A percentile compares a stretch with the other conserved stretches of the same genome.
Evolutionary conservation across 2,888 invertebrate genomes (phyloP).

Genomic region (Zootermopsis nevadensis): DNA sequence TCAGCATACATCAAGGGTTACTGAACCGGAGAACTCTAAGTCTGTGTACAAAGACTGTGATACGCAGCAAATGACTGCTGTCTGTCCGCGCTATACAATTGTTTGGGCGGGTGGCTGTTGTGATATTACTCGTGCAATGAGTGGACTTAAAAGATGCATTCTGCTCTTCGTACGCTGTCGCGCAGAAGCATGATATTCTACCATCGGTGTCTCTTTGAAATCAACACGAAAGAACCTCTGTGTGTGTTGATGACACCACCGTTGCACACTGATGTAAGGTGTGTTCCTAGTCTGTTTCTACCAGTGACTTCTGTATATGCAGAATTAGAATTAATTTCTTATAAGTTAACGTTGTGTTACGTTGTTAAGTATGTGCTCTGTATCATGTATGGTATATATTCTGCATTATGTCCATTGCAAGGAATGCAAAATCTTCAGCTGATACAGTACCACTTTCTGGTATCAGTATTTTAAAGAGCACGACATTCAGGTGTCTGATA

Average conservation of each 20-base stretch:
- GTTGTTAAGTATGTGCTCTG: neutral
- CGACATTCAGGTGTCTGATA: constrained; percentile 26
- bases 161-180: neutral
- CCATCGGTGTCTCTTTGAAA: neutral
- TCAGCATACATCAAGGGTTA: constrained; percentile 80
- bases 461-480: constrained; percentile 36
- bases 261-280: constrained; percentile 40
- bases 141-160: neutral
- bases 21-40: constrained; percentile 61
- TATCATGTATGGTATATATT: neutral
- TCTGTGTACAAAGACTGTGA: constrained; percentile 45
- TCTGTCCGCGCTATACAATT: neutral
- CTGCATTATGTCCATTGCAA: neutral
- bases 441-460: neutral
- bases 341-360: neutral
- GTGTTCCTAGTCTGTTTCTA: constrained; percentile 51
- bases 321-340: neutral
- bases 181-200: constrained; percentile 7
- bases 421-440: neutral
- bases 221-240: constrained; percentile 10
- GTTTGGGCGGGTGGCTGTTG: constrained; percentile 27
- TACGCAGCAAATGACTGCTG: constrained; percentile 15
- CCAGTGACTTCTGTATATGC: constrained; percentile 11
- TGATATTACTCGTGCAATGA: constrained; percentile 42
- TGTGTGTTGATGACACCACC: constrained; percentile 15